A percentile compares a stretch with the other conserved stretches of the same genome.
Evolutionary conservation across 2,113 vertebrate species (phyloP).

Genomic region (Catharus bicknelli): DNA sequence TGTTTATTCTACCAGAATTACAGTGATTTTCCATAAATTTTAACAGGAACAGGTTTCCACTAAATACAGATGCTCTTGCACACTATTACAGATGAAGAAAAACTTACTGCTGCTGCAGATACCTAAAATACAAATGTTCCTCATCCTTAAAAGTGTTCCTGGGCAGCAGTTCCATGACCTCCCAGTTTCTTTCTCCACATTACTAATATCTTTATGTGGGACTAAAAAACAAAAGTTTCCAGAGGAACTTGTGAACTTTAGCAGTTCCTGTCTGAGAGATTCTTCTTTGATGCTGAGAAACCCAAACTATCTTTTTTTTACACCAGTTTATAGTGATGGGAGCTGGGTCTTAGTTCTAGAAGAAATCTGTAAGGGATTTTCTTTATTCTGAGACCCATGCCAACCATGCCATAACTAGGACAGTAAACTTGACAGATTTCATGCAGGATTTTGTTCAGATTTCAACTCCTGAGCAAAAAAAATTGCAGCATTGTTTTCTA

Average conservation of each 20-base stretch:
- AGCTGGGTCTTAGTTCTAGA: neutral
- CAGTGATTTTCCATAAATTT: neutral
- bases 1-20: neutral
- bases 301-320: neutral
- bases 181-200: neutral
- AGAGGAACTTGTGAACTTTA: neutral
- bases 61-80: neutral
- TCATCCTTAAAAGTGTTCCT: neutral
- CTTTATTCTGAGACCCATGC: neutral
- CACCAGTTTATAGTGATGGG: neutral
- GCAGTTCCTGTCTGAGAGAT: neutral
- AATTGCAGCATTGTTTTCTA: neutral
- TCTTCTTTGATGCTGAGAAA: neutral
- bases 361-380: slow-evolving; percentile 2
- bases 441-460: neutral
- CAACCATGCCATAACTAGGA: neutral
- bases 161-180: neutral
- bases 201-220: neutral
- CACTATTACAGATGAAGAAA: neutral
- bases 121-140: neutral
- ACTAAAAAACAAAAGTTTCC: neutral
- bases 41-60: neutral
- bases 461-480: slow-evolving; percentile 12
- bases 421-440: neutral
- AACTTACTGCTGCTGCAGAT: neutral